These are phyloP conservation scores for Kuschelorhynchus macadamiae DNA, from an alignment of 2,888 invertebrate genomes.

Conservation along the genomic window DNA sequence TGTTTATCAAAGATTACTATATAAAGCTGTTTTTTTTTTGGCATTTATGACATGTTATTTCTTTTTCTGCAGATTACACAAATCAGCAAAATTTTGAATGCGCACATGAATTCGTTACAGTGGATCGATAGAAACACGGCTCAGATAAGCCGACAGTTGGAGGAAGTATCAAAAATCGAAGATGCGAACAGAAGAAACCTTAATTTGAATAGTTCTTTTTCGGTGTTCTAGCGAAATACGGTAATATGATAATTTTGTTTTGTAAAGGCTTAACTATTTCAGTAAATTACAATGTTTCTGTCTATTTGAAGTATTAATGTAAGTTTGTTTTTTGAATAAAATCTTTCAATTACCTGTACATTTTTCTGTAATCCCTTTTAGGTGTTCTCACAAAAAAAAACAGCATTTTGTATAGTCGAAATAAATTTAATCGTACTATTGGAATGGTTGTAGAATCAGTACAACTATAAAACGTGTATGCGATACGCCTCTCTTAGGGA, in stretches of 20 bases:
- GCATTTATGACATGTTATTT: constrained; percentile 49
- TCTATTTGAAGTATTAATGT: neutral
- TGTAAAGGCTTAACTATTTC: too few relatives aligned
- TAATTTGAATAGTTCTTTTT: constrained; percentile 53
- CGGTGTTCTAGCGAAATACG: constrained; percentile 22
- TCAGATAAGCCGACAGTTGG: constrained; percentile 82
- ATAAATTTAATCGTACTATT: too few relatives aligned
- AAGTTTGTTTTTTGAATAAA: neutral
- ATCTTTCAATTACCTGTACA: too few relatives aligned
- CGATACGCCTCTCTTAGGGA: too few relatives aligned
- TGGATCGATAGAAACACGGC: constrained; percentile 93
- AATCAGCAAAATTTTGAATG: constrained; percentile 93
- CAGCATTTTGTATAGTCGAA: too few relatives aligned
- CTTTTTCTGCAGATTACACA: constrained; percentile 85
- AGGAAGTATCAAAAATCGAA: constrained; percentile 86
- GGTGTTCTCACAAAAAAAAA: too few relatives aligned
- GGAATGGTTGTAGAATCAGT: too few relatives aligned
- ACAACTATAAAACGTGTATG: too few relatives aligned
- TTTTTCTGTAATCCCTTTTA: too few relatives aligned
- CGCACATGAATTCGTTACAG: constrained; percentile 95
- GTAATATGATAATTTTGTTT: neutral
- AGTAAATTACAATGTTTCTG: too few relatives aligned
- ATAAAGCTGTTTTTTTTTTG: too few relatives aligned
- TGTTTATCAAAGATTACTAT: too few relatives aligned
- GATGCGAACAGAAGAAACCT: constrained; percentile 80